Conservation (phyloP, 2,888 invertebrate genomes). For the Aporophyla nigra region DNA sequence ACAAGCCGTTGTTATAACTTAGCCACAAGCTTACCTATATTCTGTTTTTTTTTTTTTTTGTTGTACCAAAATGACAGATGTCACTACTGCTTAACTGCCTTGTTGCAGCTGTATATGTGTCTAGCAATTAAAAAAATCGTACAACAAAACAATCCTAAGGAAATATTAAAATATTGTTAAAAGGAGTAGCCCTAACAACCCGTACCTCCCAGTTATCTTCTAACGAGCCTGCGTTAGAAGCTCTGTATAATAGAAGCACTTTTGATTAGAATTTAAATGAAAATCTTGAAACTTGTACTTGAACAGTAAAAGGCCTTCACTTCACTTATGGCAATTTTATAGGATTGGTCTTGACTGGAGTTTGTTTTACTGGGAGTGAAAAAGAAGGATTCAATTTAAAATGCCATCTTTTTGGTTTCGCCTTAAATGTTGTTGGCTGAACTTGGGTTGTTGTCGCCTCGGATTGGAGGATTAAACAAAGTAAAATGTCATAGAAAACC, state of each 20-base stretch:
- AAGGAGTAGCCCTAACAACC: conserved; percentile 51
- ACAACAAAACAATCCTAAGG: background rate
- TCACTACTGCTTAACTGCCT: no score
- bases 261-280: conserved; percentile 68
- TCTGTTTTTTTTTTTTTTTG: no score
- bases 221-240: conserved; percentile 60
- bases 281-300: conserved; percentile 55
- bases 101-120: no score
- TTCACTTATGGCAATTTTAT: conserved; percentile 16
- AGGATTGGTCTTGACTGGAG: conserved; percentile 7
- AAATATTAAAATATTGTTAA: background rate
- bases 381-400: conserved; percentile 6
- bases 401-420: background rate
- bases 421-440: background rate
- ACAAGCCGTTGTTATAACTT: no score
- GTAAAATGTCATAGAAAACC: background rate
- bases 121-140: no score
- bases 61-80: no score
- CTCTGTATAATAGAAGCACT: conserved; percentile 35
- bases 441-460: background rate
- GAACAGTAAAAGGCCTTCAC: conserved; percentile 25
- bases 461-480: background rate
- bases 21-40: no score
- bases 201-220: conserved; percentile 29
- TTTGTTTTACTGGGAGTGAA: conserved; percentile 24